Percentiles rank a stretch among this genome's conserved stretches.
phyloP scores from a whole-genome alignment of 1,140 invertebrate species.

The Cotesia typhae region DNA sequence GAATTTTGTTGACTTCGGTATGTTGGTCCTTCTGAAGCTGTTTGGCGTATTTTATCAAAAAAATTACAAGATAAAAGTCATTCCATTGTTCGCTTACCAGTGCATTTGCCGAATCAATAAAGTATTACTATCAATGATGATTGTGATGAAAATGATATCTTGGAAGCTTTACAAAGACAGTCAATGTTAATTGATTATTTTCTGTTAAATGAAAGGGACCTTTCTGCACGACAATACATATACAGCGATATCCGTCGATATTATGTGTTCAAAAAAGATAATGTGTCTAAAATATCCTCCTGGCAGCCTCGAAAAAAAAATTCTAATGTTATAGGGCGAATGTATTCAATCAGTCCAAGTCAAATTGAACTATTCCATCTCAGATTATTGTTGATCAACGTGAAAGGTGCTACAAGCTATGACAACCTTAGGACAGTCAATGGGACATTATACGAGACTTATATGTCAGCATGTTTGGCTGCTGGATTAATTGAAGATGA shows the following conservation, averaged over 20 bases:
- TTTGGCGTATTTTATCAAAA: too few relatives aligned
- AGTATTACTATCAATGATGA: slow-evolving; percentile 5
- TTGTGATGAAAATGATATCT: background rate
- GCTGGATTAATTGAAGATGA: slow-evolving; percentile 38
- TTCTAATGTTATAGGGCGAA: slow-evolving; percentile 32
- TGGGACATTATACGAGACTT: slow-evolving; percentile 23
- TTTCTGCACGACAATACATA: background rate
- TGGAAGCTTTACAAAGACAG: background rate
- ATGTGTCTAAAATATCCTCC: background rate
- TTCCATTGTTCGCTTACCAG: background rate
- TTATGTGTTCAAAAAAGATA: background rate
- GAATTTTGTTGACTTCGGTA: slow-evolving; percentile 9
- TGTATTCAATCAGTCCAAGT: slow-evolving; percentile 30
- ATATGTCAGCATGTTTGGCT: slow-evolving; percentile 27
- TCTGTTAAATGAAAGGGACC: background rate
- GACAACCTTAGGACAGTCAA: slow-evolving; percentile 31
- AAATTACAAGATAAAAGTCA: background rate
- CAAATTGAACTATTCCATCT: slow-evolving; percentile 37
- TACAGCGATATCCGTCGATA: background rate
- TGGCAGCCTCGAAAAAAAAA: slow-evolving; percentile 10
- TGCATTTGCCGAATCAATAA: slow-evolving; percentile 9
- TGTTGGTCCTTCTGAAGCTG: background rate
- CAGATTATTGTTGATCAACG: slow-evolving; percentile 22
- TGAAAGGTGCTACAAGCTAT: slow-evolving; percentile 29
- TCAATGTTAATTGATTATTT: background rate